Evolutionary conservation across 2,797 vertebrate genomes (phyloP).

Genomic region (Pseudomugil tenellus): DNA sequence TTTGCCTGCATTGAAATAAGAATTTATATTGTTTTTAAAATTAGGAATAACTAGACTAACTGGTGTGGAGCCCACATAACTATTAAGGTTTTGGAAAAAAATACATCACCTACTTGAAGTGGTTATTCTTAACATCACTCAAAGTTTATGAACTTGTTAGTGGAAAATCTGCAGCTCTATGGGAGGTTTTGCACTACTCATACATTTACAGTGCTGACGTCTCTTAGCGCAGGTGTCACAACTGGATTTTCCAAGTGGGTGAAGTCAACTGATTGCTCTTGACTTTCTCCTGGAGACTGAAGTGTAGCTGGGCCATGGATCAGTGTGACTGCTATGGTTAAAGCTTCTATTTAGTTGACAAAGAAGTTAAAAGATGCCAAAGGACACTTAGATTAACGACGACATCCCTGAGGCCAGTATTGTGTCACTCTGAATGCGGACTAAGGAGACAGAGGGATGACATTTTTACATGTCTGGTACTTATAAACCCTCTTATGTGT

Average conservation of each 20-base stretch:
- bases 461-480: constrained; percentile 69
- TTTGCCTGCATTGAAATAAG: neutral
- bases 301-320: constrained; percentile 62
- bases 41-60: constrained; percentile 1
- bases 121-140: constrained; percentile 63
- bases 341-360: constrained; percentile 76
- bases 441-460: constrained; percentile 71
- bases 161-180: constrained; percentile 55
- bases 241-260: constrained; percentile 76
- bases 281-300: constrained; percentile 71
- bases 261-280: constrained; percentile 78
- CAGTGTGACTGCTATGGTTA: constrained; percentile 61
- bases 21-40: neutral
- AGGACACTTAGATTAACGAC: constrained; percentile 76
- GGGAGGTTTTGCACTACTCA: constrained; percentile 50
- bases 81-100: constrained; percentile 60
- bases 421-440: constrained; percentile 77
- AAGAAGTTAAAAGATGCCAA: constrained; percentile 72
- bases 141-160: constrained; percentile 67
- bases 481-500: constrained; percentile 70
- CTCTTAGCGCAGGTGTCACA: constrained; percentile 78
- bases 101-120: constrained; percentile 60
- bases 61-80: constrained; percentile 44
- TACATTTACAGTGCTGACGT: constrained; percentile 65
- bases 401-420: constrained; percentile 68